Evolutionary conservation across 2,797 vertebrate genomes (phyloP), one percentile per base, ranked within the genome.

Genomic region (Diplodus sargus): DNA sequence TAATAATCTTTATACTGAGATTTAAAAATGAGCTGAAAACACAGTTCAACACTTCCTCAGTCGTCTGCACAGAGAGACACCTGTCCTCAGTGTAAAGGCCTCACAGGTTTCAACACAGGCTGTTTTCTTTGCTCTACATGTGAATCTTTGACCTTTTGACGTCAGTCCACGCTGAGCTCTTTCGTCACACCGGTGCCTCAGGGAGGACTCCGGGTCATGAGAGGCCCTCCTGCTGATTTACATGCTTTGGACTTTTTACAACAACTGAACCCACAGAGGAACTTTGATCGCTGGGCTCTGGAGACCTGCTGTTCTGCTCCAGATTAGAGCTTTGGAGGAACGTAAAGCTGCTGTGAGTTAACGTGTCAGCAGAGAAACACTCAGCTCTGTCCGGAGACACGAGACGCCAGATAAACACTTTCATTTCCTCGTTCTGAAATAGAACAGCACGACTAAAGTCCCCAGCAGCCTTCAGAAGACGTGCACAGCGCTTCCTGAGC

Each of bases 61-160:
- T 25, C 10, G 43, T 28, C 30, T 34, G 30, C 12, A 43, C 12
- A 13, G 42, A 51, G 18, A 13, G 10, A 52, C 22, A 22, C 13
- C 51, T 22, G n/a, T 22, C n/a, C 20, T 52, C n/a, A 52, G 4
- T 22, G 22, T 48, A 13, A 39, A 47, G 13, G 5, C 18, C 18
- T 20, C 0, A 17, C 57, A 49, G n/a, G 28, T 7, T 43, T 59
- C 25, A 48, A 74, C 39, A 18, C 17, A 2, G 45, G 10, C 53
- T 17, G 54, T 60, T 58, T 73, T 60, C 11, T 54, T 28, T 74
- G 42, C 47, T 74, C 39, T 10, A 12, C 28, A 62, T 47, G 58
- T 65, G 52, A 58, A 8, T 28, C 20, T 49, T 6, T 63, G 65
- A 79, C 58, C 80, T 81, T 81, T 70, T 72, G 77, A 54, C 79